Evolutionary conservation across 2,113 vertebrate genomes (phyloP), one percentile per base, ranked within the genome.

Genomic region (Oncorhynchus kisutch): DNA sequence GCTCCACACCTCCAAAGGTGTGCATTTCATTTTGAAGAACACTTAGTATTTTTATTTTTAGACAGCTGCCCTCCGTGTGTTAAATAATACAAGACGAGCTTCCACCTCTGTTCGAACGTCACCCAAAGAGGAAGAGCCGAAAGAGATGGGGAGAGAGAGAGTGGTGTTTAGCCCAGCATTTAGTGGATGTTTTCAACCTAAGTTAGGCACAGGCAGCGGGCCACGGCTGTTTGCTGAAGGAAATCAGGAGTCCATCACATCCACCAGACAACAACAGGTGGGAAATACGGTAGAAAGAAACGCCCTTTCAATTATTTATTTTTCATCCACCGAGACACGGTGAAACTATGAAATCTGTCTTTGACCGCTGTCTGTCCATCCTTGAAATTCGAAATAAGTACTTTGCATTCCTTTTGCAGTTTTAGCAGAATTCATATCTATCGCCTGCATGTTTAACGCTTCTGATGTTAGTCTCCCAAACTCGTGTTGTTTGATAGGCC

Each of bases 141-240:
- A 59, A 34, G 72, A 70, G 27, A 73, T 14, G 25, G 1, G 54
- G 54, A 2, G 34, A 34, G 34, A 9, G 51, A 7, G 29, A 34
- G 71, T n/a, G 71, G 31, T 45, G 59, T 73, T 73, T 78, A 82
- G 67, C 45, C 59, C 78, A 48, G 68, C 77, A 29, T 79, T 87
- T 72, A 79, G 76, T 73, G 67, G 72, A 70, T 59, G 68, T 81
- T 81, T 79, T 88, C 78, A 81, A 69, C 71, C 73, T 80, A 69
- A 49, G 60, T 85, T 85, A 78, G 75, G 64, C 77, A 66, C 60
- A 76, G 69, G 71, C 66, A 70, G 60, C 67, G 78, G 39, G 70
- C 57, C 79, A 76, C 76, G 75, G 68, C 57, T 65, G 70, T 75
- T 69, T 24, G 54, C 57, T 83, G 78, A 81, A 54, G 71, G 74